Evolutionary conservation across 2,888 invertebrate genomes (phyloP).

Genomic region (Chaetogeoica ovagalla): DNA sequence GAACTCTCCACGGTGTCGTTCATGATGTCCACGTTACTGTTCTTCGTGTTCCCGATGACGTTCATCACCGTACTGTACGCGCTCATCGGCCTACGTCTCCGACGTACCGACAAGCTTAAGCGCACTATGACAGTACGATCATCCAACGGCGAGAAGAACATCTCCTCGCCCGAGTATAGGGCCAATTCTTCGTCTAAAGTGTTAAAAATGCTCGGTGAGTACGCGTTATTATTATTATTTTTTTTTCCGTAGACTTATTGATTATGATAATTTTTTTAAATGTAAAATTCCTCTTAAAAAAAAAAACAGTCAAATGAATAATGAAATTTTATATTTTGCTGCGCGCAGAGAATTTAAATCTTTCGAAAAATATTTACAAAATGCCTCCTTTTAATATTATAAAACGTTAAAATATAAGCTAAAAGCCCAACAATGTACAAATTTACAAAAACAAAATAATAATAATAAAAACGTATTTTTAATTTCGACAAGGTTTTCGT

Average conservation of each 20-base stretch:
- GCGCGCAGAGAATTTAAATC: no score
- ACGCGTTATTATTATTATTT: not conserved
- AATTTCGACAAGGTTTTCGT: not conserved
- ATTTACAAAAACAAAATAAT: no score
- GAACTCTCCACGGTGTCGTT: constrained; percentile 63
- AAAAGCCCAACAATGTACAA: no score
- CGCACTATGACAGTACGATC: constrained; percentile 57
- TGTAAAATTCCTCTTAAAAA: no score
- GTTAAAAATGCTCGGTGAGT: constrained; percentile 76
- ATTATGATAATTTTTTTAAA: no score
- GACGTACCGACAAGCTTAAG: constrained; percentile 60
- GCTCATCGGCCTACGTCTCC: constrained; percentile 62
- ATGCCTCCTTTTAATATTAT: no score
- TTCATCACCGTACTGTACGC: constrained; percentile 66
- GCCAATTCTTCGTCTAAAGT: constrained; percentile 69
- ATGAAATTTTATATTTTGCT: no score
- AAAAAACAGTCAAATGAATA: no score
- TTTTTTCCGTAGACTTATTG: not conserved
- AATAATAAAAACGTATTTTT: not conserved
- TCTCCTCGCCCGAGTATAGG: constrained; percentile 52
- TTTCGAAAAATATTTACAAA: no score
- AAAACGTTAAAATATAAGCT: no score
- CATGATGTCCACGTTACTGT: constrained; percentile 66
- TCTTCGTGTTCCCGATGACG: constrained; percentile 68
- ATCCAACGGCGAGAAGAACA: constrained; percentile 58